These are phyloP conservation scores for Enoplosus armatus DNA, from an alignment of 2,797 vertebrate species.

Conservation along the genomic window DNA sequence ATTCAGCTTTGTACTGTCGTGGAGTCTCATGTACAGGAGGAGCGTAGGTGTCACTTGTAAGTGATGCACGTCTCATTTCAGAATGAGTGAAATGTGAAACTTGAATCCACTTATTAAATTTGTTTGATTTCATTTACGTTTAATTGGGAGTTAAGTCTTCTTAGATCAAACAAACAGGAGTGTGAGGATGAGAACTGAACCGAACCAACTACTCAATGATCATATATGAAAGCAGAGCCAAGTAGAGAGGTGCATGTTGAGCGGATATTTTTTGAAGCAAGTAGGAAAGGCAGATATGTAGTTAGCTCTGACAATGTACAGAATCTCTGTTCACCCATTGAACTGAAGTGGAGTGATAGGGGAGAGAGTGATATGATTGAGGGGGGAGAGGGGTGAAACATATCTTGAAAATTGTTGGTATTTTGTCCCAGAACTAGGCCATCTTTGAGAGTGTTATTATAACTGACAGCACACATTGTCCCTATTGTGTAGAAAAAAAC, in stretches of 20 bases:
- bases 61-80: background rate
- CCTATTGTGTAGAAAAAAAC: constrained; percentile 24
- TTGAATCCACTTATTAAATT: constrained; percentile 24
- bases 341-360: background rate
- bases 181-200: background rate
- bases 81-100: constrained; percentile 28
- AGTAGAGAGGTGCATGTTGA: background rate
- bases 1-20: constrained; percentile 8
- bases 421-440: constrained; percentile 42
- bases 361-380: constrained; percentile 1
- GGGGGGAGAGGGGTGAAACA: background rate
- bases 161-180: background rate
- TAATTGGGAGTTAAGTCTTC: constrained; percentile 15
- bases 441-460: constrained; percentile 20
- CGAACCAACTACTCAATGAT: background rate
- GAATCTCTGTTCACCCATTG: background rate
- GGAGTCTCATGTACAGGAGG: background rate
- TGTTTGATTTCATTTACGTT: constrained; percentile 16
- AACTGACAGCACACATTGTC: constrained; percentile 46
- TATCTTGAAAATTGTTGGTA: constrained; percentile 32
- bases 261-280: background rate
- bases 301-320: background rate
- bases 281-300: background rate
- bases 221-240: background rate
- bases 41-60: constrained; percentile 29